These are phyloP conservation scores for Urocolius indicus DNA, from an alignment of 2,113 vertebrate genomes.

Conservation along the genomic window DNA sequence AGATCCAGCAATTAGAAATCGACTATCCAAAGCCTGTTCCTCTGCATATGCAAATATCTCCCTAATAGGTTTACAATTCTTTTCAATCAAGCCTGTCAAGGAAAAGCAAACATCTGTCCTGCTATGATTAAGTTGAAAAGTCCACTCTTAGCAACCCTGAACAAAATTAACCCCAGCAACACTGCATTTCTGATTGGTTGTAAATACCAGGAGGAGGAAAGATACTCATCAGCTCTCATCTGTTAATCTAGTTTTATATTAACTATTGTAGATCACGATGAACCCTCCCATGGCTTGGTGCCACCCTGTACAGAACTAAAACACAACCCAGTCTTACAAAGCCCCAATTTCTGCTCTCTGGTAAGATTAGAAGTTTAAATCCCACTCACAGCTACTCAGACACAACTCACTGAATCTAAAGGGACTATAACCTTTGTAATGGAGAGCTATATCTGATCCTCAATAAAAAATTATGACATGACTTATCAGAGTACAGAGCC, in stretches of 20 bases:
- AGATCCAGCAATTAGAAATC: constrained; percentile 20
- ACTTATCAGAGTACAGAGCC: not conserved
- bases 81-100: constrained; percentile 47
- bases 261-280: constrained; percentile 3
- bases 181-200: constrained; percentile 36
- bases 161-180: constrained; percentile 5
- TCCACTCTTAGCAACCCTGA: constrained; percentile 35
- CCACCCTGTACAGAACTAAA: not conserved
- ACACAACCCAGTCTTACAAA: not conserved
- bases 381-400: not conserved
- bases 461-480: not conserved
- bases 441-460: not conserved
- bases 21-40: not conserved
- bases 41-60: constrained; percentile 28
- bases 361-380: not conserved
- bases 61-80: constrained; percentile 20
- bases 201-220: constrained; percentile 21
- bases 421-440: not conserved
- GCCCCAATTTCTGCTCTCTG: not conserved
- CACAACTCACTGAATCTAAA: not conserved
- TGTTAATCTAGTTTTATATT: constrained; percentile 58
- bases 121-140: constrained; percentile 21
- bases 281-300: not conserved
- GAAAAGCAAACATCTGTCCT: constrained; percentile 38
- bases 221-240: constrained; percentile 53